Evolutionary conservation across 23 tunicate genomes (phyloP).

Genomic region (Clavelina lepadiformis): DNA sequence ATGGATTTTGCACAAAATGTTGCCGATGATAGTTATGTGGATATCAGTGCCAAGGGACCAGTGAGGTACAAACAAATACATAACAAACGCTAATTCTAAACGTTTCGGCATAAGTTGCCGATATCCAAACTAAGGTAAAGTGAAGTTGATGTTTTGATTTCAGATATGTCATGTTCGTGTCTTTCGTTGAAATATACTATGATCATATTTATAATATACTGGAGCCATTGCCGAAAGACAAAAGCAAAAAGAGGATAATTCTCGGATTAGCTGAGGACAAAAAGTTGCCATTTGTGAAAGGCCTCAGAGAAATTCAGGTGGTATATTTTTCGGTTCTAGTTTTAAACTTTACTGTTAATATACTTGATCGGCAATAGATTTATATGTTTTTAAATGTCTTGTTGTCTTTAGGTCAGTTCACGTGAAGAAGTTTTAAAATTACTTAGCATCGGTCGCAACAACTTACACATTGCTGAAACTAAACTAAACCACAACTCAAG

Average conservation of each 20-base stretch:
- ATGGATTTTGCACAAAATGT: constrained; percentile 33
- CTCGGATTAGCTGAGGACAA: constrained; percentile 46
- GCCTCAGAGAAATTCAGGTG: constrained; percentile 69
- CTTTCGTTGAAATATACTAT: constrained; percentile 74
- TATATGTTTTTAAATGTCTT: too few species aligned
- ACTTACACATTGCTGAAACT: constrained; percentile 82
- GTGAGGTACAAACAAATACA: too few species aligned
- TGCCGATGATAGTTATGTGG: constrained; percentile 38
- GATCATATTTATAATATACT: constrained; percentile 66
- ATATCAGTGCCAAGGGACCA: constrained; percentile 37
- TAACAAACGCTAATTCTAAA: too few species aligned
- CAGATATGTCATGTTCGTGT: constrained; percentile 64
- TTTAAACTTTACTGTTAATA: too few species aligned
- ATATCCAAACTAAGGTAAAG: not conserved
- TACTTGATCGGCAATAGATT: too few species aligned
- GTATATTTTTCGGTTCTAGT: too few species aligned
- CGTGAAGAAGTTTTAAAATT: constrained; percentile 65
- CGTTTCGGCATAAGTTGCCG: too few species aligned
- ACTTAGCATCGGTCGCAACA: constrained; percentile 40
- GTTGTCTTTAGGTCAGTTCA: constrained; percentile 34
- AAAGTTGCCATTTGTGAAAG: constrained; percentile 54
- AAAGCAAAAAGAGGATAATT: constrained; percentile 9
- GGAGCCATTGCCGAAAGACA: constrained; percentile 33
- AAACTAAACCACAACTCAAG: constrained; percentile 78
- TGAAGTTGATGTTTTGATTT: not conserved